Base-by-base conservation (phyloP, 2,113 vertebrate species). In the Donacobius atricapilla region DNA sequence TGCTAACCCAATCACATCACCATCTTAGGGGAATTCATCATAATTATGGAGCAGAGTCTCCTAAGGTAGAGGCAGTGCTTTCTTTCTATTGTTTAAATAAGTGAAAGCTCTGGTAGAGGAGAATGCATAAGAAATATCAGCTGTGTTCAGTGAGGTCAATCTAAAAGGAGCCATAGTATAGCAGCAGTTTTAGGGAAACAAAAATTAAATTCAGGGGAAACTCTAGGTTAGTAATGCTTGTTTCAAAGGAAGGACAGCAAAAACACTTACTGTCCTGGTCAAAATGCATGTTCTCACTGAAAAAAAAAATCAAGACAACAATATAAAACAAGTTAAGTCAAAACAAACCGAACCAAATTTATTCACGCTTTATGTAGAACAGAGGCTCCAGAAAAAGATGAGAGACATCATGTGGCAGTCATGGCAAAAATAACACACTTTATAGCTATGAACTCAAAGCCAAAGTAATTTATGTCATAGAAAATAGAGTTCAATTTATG, bases 381-480 rank as follows among this genome's bases (percentile, higher is more conserved):
- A 77, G 48, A 83, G 5, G 9, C 19, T 35, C 33, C 51, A n/a
- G 82, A 70, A 83, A 94, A 96, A 94, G 45, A 77, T 89, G 83
- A 90, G 48, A 69, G 44, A 71, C 79, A 87, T 57, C 77, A 83
- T 76, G 73, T 1, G 13, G 66, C 11, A 15, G 14, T 66, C 31
- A 44, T 58, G 56, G 83, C 37, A 97, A 95, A 97, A 97, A 75
- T 47, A 39, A 78, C 27, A 84, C 11, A 47, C 69, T 96, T 94
- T 65, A 37, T 22, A 90, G 30, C 40, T 39, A 58, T 2, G 33
- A 89, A 81, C 10, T 91, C 48, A 83, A 40, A 56, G 84, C 33
- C 35, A 51, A 85, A 91, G 72, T 87, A 37, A 81, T 82, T 94
- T 83, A 31, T 79, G 83, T 96, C 70, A 60, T 31, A 57, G 66